Conservation (phyloP, 2,888 invertebrate genomes). For the Baronia brevicornis region DNA sequence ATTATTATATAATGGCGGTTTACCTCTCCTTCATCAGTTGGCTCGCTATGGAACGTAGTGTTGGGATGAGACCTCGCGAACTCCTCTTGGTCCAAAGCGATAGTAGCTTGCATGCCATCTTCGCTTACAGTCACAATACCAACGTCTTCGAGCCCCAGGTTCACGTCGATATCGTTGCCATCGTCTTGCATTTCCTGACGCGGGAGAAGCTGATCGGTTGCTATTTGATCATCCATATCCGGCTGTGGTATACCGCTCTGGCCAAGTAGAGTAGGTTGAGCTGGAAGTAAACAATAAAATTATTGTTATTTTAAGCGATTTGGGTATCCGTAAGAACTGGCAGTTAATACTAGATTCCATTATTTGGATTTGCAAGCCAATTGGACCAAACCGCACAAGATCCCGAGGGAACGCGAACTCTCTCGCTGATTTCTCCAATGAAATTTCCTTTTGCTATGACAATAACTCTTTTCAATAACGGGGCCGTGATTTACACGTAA, state of each 20-base stretch:
- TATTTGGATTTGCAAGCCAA: too few relatives aligned
- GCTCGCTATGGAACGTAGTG: conserved; percentile 68
- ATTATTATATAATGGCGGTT: conserved; percentile 7
- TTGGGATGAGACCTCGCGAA: conserved; percentile 68
- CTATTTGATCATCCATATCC: conserved; percentile 63
- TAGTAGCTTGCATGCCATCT: conserved; percentile 51
- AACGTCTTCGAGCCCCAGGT: conserved; percentile 51
- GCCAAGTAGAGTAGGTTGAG: conserved; percentile 44
- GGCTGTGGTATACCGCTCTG: conserved; percentile 48
- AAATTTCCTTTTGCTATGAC: too few relatives aligned
- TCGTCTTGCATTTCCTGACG: conserved; percentile 23
- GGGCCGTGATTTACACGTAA: too few relatives aligned
- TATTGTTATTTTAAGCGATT: too few relatives aligned
- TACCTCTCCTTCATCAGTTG: conserved; percentile 56
- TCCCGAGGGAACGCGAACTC: too few relatives aligned
- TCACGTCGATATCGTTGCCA: conserved; percentile 39
- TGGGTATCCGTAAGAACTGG: too few relatives aligned
- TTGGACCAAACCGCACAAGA: too few relatives aligned
- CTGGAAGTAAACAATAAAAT: conserved; percentile 26
- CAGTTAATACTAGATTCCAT: too few relatives aligned
- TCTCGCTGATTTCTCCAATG: too few relatives aligned
- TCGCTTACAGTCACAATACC: conserved; percentile 64
- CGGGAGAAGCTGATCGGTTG: conserved; percentile 49
- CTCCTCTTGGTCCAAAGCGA: conserved; percentile 62
- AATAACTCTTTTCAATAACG: too few relatives aligned